Percentiles rank a stretch among this genome's conserved stretches.
Evolutionary conservation across 2,888 invertebrate species (phyloP).

Genomic region (Spisula subtruncata): DNA sequence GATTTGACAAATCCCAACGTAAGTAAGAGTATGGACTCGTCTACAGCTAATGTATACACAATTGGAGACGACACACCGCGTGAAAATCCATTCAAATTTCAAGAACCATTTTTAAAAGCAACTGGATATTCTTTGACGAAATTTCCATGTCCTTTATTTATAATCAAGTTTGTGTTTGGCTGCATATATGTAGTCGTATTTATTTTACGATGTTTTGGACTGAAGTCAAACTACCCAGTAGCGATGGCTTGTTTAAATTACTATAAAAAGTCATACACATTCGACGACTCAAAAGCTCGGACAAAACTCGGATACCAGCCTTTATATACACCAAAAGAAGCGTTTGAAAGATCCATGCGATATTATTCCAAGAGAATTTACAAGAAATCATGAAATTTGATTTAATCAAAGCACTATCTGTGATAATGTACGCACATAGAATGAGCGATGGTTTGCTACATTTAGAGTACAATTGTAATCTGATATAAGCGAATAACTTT

Average conservation of each 20-base stretch:
- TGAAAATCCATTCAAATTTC: constrained; percentile 42
- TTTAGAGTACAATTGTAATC: no score
- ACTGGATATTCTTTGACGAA: constrained; percentile 37
- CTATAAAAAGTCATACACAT: constrained; percentile 27
- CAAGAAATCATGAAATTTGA: not conserved
- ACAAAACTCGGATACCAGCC: constrained; percentile 48
- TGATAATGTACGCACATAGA: not conserved
- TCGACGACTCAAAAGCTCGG: constrained; percentile 50
- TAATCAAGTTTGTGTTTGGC: constrained; percentile 25
- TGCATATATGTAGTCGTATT: constrained; percentile 24
- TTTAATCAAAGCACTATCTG: not conserved
- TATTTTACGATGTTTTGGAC: constrained; percentile 49
- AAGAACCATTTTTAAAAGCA: constrained; percentile 46
- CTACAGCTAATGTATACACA: constrained; percentile 34
- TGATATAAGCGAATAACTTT: no score
- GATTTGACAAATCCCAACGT: not conserved
- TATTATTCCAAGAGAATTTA: constrained; percentile 39
- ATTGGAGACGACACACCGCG: constrained; percentile 53
- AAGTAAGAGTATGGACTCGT: not conserved
- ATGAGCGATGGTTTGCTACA: no score
- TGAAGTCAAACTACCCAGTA: constrained; percentile 43
- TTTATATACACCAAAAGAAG: constrained; percentile 49
- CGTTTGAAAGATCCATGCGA: constrained; percentile 40
- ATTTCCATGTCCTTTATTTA: constrained; percentile 17
- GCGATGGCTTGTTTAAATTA: not conserved